Conservation (phyloP, 2,888 invertebrate genomes). For the Pterobdella sp. region DNA sequence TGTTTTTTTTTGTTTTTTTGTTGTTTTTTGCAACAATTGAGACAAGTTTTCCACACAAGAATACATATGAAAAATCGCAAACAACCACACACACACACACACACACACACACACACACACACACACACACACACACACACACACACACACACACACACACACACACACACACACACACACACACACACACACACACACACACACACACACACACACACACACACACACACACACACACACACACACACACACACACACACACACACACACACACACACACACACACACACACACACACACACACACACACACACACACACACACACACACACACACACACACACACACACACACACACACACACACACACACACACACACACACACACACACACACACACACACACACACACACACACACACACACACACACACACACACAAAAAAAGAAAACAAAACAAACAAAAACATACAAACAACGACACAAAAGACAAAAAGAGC, state of each 20-base stretch:
- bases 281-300: slow-evolving; percentile 16
- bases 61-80: background rate
- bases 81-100: slow-evolving; percentile 10
- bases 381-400: slow-evolving; percentile 4
- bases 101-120: slow-evolving; percentile 16
- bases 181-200: slow-evolving; percentile 15
- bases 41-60: no score
- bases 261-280: slow-evolving; percentile 16
- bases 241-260: slow-evolving; percentile 16
- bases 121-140: slow-evolving; percentile 19
- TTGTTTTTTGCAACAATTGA: no score
- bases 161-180: slow-evolving; percentile 22
- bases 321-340: slow-evolving; percentile 16
- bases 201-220: background rate
- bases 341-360: slow-evolving; percentile 13
- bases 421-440: background rate
- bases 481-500: background rate
- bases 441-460: background rate
- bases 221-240: slow-evolving; percentile 16
- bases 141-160: slow-evolving; percentile 21
- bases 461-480: background rate
- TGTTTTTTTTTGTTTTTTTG: no score
- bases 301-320: slow-evolving; percentile 16
- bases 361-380: slow-evolving; percentile 17
- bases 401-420: background rate